Conservation (phyloP, 2,797 vertebrate species). For the Gephyroberyx darwinii region DNA sequence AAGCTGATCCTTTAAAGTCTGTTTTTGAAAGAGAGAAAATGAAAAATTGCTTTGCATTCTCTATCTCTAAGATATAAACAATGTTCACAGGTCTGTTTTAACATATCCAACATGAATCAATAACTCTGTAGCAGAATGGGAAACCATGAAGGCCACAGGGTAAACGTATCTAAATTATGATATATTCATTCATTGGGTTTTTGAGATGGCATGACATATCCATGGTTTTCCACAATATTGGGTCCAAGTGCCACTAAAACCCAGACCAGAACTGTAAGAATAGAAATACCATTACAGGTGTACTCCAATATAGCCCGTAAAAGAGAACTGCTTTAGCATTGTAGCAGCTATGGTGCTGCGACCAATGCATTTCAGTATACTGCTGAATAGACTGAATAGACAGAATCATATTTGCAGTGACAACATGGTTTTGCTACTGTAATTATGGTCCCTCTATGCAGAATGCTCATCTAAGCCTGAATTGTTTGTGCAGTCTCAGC, state of each 20-base stretch:
- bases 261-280: background rate
- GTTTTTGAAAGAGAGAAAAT: background rate
- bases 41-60: no score
- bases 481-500: constrained; percentile 46
- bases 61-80: no score
- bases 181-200: background rate
- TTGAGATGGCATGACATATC: background rate
- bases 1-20: background rate
- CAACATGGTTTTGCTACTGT: constrained; percentile 19
- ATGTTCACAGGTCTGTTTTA: no score
- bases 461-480: constrained; percentile 56
- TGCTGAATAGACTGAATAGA: background rate
- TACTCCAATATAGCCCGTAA: background rate
- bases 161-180: background rate
- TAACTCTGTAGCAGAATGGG: background rate
- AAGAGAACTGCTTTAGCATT: background rate
- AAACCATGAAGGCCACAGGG: background rate
- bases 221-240: background rate
- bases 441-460: constrained; percentile 13
- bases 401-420: constrained; percentile 8
- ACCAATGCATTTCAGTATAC: constrained; percentile 1
- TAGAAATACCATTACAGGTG: background rate
- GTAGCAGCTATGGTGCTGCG: background rate
- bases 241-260: background rate
- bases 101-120: background rate